Base-by-base conservation (phyloP, 2,888 invertebrate species). In the Synanthedon andrenaeformis region DNA sequence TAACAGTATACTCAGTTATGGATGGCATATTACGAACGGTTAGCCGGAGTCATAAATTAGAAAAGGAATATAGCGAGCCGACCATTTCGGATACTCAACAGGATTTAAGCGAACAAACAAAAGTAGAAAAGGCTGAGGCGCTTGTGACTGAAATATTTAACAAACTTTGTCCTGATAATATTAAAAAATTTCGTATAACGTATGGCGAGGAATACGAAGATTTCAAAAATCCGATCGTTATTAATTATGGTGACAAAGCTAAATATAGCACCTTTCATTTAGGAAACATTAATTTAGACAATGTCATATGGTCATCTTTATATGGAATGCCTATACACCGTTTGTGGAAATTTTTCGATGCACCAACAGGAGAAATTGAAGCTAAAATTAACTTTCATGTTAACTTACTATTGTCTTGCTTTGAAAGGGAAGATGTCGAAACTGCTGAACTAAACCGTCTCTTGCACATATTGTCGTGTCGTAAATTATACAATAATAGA, bases 321-420 rank as follows among this genome's bases (percentile, higher is more conserved):
- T 57, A 68, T 48, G 68, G 69, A 42, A 78, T 83, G 75, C 86
- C 86, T 4, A 66, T 82, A 17, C 69, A 81, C 59, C 73, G 71
- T 45, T 61, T 87, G 49, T 86, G 84, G 84, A 28, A 58, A 52
- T 63, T 63, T 58, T 70, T 69, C 61, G 60, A 57, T 11, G 62
- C 59, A 53, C 70, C 67, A 3, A 53, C 61, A 19, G 78, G 63
- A 12, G 76, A 81, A 58, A 56, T 68, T 4, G 75, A 80, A 66
- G 79, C 80, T 1, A 85, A 82, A 72, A 61, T 79, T 17, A 82
- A 79, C 64, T 84, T 80, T 59, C 86, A 87, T 59, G 62, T 83
- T 0, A 85, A 83, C 63, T 66, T 79, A 12, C 62, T 87, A 35
- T 58, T 82, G 51, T 79, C 82, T 8, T 84, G 84, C 64, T 84